Evolutionary conservation across 2,888 invertebrate genomes (phyloP).

Genomic region (Aspidiotus destructor): DNA sequence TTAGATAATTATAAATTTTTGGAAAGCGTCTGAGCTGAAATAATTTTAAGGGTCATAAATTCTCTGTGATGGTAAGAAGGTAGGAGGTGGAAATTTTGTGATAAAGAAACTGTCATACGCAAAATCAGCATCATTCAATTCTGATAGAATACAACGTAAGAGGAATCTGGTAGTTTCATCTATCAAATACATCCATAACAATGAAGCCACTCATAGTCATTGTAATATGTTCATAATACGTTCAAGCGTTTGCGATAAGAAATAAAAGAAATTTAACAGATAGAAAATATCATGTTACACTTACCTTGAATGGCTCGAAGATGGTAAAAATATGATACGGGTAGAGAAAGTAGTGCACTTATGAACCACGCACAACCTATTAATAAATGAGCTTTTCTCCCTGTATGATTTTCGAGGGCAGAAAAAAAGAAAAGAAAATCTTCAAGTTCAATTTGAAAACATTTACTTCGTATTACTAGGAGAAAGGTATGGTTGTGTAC

Average conservation of each 20-base stretch:
- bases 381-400: constrained; percentile 71
- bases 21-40: background rate
- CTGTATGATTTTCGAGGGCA: constrained; percentile 45
- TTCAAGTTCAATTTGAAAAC: constrained; percentile 18
- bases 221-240: too few species aligned
- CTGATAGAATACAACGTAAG: too few species aligned
- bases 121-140: background rate
- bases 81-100: background rate
- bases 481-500: too few species aligned
- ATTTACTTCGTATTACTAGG: too few species aligned
- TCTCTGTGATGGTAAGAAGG: background rate
- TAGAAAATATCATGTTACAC: background rate
- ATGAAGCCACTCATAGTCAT: too few species aligned
- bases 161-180: too few species aligned
- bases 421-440: constrained; percentile 36
- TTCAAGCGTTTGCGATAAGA: too few species aligned
- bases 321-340: constrained; percentile 57
- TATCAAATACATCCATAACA: too few species aligned
- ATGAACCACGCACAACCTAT: constrained; percentile 73
- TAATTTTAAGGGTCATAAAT: background rate
- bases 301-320: constrained; percentile 66
- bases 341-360: constrained; percentile 70
- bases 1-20: background rate
- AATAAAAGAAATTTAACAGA: background rate
- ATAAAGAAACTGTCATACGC: background rate